These are phyloP conservation scores for Diarsia mendica DNA, from an alignment of 2,888 invertebrate species.

Conservation along the genomic window DNA sequence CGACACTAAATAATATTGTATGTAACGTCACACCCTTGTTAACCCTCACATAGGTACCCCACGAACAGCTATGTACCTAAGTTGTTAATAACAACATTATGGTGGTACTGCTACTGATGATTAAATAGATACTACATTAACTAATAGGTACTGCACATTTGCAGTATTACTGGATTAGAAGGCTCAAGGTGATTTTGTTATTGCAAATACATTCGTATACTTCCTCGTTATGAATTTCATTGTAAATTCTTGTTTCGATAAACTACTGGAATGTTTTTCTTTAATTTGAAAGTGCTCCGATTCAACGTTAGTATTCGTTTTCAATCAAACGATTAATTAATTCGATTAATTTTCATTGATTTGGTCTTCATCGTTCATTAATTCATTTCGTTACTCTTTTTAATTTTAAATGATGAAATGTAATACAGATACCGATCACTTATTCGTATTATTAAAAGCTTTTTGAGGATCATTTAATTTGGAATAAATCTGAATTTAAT, in stretches of 20 bases:
- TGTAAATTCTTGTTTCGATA: conserved; percentile 12
- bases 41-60: too few species aligned
- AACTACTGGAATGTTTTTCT: conserved; percentile 6
- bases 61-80: too few species aligned
- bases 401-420: not conserved
- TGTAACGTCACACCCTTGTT: too few species aligned
- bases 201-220: not conserved
- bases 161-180: not conserved
- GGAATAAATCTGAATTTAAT: not conserved
- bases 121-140: not conserved
- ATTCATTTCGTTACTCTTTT: not conserved
- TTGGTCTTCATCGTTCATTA: not conserved
- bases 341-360: not conserved
- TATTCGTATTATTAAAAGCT: not conserved
- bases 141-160: too few species aligned
- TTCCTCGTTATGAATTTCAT: not conserved
- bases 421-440: not conserved
- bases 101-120: too few species aligned
- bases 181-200: not conserved
- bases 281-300: not conserved
- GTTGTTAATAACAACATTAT: too few species aligned
- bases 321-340: not conserved
- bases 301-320: not conserved
- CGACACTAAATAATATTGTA: too few species aligned
- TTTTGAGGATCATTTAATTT: not conserved